Conservation (phyloP, 2,113 vertebrate genomes). For the Leucopsar rothschildi region DNA sequence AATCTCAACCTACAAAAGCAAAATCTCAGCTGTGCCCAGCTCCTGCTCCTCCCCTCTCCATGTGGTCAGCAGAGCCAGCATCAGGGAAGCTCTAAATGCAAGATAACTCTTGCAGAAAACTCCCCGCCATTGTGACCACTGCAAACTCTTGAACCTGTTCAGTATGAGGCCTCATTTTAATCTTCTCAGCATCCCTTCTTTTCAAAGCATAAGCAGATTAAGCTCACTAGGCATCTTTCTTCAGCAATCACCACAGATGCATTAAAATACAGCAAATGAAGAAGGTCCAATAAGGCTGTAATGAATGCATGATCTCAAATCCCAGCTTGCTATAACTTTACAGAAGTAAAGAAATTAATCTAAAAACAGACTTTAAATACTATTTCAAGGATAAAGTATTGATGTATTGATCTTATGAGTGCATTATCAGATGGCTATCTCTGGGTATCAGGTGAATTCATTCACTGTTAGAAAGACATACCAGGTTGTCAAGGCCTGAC, state of each 20-base stretch:
- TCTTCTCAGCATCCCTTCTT: slow-evolving; percentile 25
- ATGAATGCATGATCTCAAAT: slow-evolving; percentile 39
- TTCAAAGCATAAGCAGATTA: slow-evolving; percentile 31
- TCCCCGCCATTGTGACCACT: not conserved
- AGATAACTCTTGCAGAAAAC: not conserved
- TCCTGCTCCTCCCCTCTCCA: not conserved
- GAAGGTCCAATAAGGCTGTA: not conserved
- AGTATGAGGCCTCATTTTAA: not conserved
- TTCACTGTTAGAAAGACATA: not conserved
- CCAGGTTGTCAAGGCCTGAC: not conserved
- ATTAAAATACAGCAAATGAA: slow-evolving; percentile 35
- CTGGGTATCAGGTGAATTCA: slow-evolving; percentile 23
- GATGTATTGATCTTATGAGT: slow-evolving; percentile 54
- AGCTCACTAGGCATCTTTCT: not conserved
- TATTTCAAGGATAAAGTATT: slow-evolving; percentile 48
- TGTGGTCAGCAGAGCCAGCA: not conserved
- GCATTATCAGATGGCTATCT: slow-evolving; percentile 49
- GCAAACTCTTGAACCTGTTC: not conserved
- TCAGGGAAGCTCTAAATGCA: rapidly evolving
- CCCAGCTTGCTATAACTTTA: slow-evolving; percentile 24
- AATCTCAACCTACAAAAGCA: not conserved
- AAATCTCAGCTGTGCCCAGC: not conserved
- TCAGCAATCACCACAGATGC: not conserved
- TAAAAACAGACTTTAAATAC: slow-evolving; percentile 36
- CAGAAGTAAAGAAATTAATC: slow-evolving; percentile 35